Evolutionary conservation across 2,797 vertebrate genomes (phyloP).

Genomic region (Merluccius polli): DNA sequence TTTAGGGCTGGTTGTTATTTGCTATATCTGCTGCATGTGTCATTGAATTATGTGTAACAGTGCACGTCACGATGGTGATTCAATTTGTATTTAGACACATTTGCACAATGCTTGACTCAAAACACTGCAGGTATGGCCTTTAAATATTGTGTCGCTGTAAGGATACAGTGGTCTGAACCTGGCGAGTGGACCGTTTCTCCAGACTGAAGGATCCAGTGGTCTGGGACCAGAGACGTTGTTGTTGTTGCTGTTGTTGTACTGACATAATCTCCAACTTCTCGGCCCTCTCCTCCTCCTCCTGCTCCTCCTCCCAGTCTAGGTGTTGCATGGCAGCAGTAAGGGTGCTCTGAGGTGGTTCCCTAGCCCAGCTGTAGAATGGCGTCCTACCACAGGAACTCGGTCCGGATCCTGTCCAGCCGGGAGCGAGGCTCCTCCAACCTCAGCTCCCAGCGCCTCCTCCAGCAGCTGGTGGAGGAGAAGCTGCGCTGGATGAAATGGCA

Average conservation of each 20-base stretch:
- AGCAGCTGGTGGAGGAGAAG: conserved; percentile 97
- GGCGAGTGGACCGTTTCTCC: background rate
- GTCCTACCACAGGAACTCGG: conserved; percentile 91
- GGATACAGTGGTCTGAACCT: background rate
- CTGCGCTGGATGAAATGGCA: conserved; percentile 99
- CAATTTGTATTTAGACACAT: background rate
- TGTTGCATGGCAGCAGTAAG: conserved; percentile 68
- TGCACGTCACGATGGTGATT: background rate
- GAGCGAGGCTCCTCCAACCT: conserved; percentile 88
- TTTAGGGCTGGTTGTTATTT: background rate
- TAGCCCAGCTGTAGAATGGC: conserved; percentile 68
- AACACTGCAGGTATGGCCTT: background rate
- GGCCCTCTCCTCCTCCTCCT: too few relatives aligned
- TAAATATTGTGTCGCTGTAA: background rate
- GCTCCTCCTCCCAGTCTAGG: conserved; percentile 59
- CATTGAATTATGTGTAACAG: background rate
- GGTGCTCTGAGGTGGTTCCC: conserved; percentile 1
- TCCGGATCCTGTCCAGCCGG: conserved; percentile 89
- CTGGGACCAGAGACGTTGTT: background rate
- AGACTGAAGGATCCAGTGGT: too few relatives aligned
- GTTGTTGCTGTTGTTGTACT: background rate
- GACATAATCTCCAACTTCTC: background rate
- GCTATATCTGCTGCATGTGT: background rate
- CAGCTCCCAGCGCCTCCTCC: conserved; percentile 89
- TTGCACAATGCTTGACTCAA: background rate